Conservation (phyloP, 2,888 invertebrate species). For the Phorcus lineatus region DNA sequence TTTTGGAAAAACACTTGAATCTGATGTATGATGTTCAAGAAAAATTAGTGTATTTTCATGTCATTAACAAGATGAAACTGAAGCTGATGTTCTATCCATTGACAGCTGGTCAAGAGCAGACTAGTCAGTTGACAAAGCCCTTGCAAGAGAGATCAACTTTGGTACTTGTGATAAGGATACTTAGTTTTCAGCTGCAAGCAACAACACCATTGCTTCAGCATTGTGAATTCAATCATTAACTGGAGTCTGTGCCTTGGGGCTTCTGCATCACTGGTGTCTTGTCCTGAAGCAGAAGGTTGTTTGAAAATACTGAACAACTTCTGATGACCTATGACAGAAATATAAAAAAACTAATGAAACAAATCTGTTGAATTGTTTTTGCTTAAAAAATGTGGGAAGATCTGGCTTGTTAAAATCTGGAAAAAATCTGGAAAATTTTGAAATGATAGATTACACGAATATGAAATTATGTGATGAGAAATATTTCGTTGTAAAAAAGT, state of each 20-base stretch:
- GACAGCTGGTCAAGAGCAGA: constrained; percentile 34
- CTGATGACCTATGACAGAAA: neutral
- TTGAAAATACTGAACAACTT: neutral
- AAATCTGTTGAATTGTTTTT: neutral
- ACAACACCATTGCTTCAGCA: constrained; percentile 33
- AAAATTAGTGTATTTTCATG: no score
- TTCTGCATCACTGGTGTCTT: neutral
- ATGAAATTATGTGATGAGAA: no score
- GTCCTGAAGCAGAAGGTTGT: neutral
- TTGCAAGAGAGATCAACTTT: constrained; percentile 36
- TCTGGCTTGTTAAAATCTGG: no score
- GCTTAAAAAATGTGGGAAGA: no score
- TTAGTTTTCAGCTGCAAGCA: constrained; percentile 36
- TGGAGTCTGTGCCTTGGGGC: constrained; percentile 21
- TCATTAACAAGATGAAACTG: no score
- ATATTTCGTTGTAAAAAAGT: no score
- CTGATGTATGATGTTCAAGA: no score
- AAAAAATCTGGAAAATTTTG: no score
- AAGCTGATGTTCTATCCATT: no score
- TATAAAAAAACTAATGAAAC: neutral
- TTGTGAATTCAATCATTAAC: constrained; percentile 30
- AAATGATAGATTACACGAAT: no score
- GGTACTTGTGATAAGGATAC: constrained; percentile 36
- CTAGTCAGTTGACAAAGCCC: constrained; percentile 35
- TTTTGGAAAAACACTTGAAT: no score